Base-by-base conservation (phyloP, 1,140 invertebrate genomes). In the Idris sp. region DNA sequence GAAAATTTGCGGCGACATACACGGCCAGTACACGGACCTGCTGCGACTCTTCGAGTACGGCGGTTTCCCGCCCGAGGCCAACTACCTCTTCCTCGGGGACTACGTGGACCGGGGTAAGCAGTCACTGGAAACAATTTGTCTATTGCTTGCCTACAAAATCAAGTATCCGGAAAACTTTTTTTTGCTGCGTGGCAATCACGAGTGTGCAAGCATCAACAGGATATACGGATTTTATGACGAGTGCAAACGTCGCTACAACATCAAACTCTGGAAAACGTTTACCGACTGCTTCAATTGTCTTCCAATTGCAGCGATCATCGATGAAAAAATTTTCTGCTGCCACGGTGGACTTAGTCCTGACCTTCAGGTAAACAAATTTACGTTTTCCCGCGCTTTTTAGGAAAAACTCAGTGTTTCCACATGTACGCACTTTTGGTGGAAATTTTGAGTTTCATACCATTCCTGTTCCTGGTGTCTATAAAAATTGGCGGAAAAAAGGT, bases 1-100 rank as follows among this genome's bases (percentile, higher is more conserved):
- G 14, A 99, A 99, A 91, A 99, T 99, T 86, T 99, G 98, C 91
- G 98, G 97, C 88, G 98, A 99, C 85, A 99, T 99, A 81, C 98
- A 99, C 86, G 98, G 98, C 67, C 96, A 98, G 89, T 99, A 99
- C 86, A 98, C 98, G 84, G 98, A 99, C 89, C 89, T 99, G 22
- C 89, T 99, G 75, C 93, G 98, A 83, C 89, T 99, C 56, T 99
- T 99, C 88, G 98, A 99, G 84, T 99, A 99, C 87, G 98, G 98
- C 59, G 97, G 98, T 10, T 99, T 99, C 87, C 98, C 98, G 31
- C 98, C 98, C 11, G 98, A 99, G 87, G 97, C 97, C 14, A 99
- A 99, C 89, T 99, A 99, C 89, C 90, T 99, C 65, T 99, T 99
- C 88, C 91, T 99, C 58, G 94, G 94, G 16, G 94, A 95, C 82